Conservation (phyloP, 2,797 vertebrate genomes). For the Darevskia nairensis region DNA sequence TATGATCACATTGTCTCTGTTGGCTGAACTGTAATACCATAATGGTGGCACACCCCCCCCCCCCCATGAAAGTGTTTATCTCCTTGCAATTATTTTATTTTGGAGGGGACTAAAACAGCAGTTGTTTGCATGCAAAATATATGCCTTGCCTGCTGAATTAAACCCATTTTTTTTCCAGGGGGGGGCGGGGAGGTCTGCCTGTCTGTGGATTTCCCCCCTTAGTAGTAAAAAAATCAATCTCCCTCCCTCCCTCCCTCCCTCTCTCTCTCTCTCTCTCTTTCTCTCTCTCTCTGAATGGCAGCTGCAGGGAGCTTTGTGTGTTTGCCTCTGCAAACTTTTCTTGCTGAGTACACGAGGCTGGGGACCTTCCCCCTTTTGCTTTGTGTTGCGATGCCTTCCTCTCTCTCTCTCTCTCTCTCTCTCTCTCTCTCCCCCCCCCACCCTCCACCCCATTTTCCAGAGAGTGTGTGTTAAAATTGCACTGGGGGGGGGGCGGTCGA, state of each 20-base stretch:
- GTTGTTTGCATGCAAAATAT: not conserved
- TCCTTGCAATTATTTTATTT: not conserved
- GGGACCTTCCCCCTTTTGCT: not conserved
- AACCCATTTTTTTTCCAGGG: not conserved
- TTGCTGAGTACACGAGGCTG: not conserved
- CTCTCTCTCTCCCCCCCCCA: not conserved
- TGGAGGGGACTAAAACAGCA: not conserved
- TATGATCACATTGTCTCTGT: no score
- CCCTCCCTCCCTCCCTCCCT: no score
- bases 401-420: not conserved
- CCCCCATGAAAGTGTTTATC: not conserved
- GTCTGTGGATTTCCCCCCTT: not conserved
- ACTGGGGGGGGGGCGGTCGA: no score
- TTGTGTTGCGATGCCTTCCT: slow-evolving; percentile 11
- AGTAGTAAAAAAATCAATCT: not conserved
- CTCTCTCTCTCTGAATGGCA: not conserved
- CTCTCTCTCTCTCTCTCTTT: no score
- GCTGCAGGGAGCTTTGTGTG: slow-evolving; percentile 6
- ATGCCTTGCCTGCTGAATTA: not conserved
- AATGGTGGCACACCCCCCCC: no score
- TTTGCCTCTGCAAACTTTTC: slow-evolving; percentile 7
- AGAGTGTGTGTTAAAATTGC: not conserved
- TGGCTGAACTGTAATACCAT: no score
- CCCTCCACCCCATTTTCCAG: no score
- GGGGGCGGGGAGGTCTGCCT: not conserved